A percentile compares a stretch with the other conserved stretches of the same genome.
Evolutionary conservation across 1,140 invertebrate species (phyloP).

Genomic region (Trachelipus rathkii): DNA sequence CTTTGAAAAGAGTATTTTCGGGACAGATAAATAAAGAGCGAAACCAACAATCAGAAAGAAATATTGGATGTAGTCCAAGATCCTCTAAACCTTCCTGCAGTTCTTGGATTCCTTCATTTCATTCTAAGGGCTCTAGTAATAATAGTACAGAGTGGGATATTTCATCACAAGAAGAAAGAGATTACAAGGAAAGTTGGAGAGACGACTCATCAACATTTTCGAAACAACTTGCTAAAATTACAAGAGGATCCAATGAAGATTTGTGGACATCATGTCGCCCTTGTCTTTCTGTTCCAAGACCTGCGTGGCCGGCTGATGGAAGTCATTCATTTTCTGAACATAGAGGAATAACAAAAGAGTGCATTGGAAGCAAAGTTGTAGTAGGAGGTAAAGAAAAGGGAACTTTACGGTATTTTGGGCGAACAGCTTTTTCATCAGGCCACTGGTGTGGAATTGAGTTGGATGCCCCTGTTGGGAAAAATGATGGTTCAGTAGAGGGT

Average conservation of each 20-base stretch:
- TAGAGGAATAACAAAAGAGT: slow-evolving; percentile 20
- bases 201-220: slow-evolving; percentile 34
- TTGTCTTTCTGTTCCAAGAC: slow-evolving; percentile 16
- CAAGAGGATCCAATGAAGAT: slow-evolving; percentile 32
- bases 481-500: slow-evolving; percentile 86
- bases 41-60: neutral
- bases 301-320: neutral
- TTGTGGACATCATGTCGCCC: slow-evolving; percentile 22
- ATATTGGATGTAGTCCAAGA: neutral
- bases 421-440: slow-evolving; percentile 80
- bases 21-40: slow-evolving; percentile 7
- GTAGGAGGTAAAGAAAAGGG: slow-evolving; percentile 80
- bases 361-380: slow-evolving; percentile 35
- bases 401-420: slow-evolving; percentile 73
- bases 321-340: neutral
- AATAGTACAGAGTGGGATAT: slow-evolving; percentile 2
- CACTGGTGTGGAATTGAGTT: slow-evolving; percentile 93
- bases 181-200: neutral
- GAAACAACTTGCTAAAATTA: slow-evolving; percentile 39
- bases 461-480: slow-evolving; percentile 87
- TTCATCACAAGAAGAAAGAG: slow-evolving; percentile 9
- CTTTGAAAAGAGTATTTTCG: neutral
- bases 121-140: slow-evolving; percentile 1
- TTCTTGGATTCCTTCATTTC: neutral
- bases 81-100: neutral